Conservation (phyloP, 2,113 vertebrate species). For the Brienomyrus longianalis region DNA sequence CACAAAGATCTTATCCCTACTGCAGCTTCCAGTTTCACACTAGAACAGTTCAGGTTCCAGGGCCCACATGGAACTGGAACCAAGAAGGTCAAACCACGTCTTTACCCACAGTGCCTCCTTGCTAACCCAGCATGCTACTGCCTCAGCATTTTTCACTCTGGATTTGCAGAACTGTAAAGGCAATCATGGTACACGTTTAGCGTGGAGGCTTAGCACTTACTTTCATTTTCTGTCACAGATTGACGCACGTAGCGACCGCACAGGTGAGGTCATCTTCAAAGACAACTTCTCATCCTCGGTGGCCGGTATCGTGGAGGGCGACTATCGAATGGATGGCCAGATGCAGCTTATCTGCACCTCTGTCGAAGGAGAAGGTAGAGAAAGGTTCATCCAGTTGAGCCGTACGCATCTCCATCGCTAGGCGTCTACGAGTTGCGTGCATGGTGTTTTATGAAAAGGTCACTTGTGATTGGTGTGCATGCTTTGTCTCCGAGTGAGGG, state of each 20-base stretch:
- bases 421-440: background rate
- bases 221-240: slow-evolving; percentile 59
- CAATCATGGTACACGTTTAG: background rate
- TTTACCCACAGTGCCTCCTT: background rate
- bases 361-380: slow-evolving; percentile 83
- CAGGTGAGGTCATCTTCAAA: slow-evolving; percentile 96
- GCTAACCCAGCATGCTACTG: background rate
- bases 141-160: background rate
- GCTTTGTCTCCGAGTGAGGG: slow-evolving; percentile 69
- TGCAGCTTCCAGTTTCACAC: background rate
- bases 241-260: slow-evolving; percentile 89
- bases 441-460: background rate
- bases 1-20: background rate
- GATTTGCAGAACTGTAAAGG: background rate
- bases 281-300: slow-evolving; percentile 90
- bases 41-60: background rate
- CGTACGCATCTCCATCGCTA: background rate
- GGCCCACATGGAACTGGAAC: background rate
- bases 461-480: background rate
- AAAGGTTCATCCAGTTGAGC: background rate
- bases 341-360: slow-evolving; percentile 89
- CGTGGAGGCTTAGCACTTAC: too few relatives aligned
- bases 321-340: slow-evolving; percentile 92
- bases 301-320: slow-evolving; percentile 87
- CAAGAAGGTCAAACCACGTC: background rate